phyloP scores from a whole-genome alignment of 1,140 invertebrate species.

The Papilio dardanus region DNA sequence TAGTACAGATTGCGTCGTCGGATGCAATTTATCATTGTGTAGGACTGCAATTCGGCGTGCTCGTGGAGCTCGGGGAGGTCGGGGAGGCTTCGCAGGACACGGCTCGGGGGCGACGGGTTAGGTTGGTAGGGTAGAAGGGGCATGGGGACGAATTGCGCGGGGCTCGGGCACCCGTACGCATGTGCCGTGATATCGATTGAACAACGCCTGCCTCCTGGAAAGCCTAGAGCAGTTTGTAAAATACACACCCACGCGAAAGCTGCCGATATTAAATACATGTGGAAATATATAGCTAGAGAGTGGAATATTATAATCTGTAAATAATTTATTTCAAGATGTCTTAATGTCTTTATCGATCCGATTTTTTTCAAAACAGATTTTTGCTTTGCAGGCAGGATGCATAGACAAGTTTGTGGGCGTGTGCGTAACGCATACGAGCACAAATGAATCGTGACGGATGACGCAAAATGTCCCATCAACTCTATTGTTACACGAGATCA shows the following conservation, averaged over 20 bases:
- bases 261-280: conserved; percentile 5
- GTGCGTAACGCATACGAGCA: not conserved
- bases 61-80: not conserved
- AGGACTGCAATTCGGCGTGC: conserved; percentile 24
- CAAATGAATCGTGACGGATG: conserved; percentile 16
- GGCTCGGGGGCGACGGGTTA: conserved; percentile 13
- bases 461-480: not conserved
- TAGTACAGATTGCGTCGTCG: conserved; percentile 4
- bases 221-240: conserved; percentile 36
- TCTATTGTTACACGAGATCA: conserved; percentile 11
- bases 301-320: not conserved
- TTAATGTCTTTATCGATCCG: not conserved
- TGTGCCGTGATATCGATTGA: conserved; percentile 52
- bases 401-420: not conserved
- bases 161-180: conserved; percentile 38
- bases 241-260: conserved; percentile 10
- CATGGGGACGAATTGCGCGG: not conserved
- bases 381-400: not conserved
- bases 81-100: conserved; percentile 48
- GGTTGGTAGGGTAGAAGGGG: conserved; percentile 13
- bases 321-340: not conserved
- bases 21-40: conserved; percentile 22
- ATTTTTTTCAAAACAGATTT: not conserved
- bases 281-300: not conserved
- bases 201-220: conserved; percentile 35